phyloP scores from a whole-genome alignment of 2,113 vertebrate species.

The Delphinapterus leucas region DNA sequence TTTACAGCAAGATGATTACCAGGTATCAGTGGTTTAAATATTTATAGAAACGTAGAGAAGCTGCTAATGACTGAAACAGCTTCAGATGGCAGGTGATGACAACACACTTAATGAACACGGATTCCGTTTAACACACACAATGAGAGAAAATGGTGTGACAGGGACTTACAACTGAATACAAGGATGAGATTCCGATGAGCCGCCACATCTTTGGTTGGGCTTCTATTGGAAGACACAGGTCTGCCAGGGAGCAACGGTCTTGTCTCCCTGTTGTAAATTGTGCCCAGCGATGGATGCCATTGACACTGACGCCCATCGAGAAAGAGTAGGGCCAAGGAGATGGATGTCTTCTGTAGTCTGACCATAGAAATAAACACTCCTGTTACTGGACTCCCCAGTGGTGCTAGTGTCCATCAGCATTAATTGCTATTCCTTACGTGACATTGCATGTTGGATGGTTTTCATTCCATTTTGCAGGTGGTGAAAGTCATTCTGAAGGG shows the following conservation, averaged over 20 bases:
- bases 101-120: not conserved
- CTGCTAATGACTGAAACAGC: not conserved
- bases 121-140: not conserved
- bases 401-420: rapidly evolving
- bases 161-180: not conserved
- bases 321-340: not conserved
- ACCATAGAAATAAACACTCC: rapidly evolving
- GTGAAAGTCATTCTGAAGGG: not conserved
- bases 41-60: constrained; percentile 36
- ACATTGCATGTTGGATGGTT: rapidly evolving
- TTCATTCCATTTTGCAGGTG: not conserved
- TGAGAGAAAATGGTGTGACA: not conserved
- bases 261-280: rapidly evolving
- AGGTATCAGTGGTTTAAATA: constrained; percentile 57
- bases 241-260: rapidly evolving
- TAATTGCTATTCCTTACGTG: rapidly evolving
- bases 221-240: rapidly evolving
- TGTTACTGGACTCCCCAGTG: not conserved
- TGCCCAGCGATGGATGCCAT: rapidly evolving
- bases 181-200: rapidly evolving
- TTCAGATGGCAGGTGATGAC: not conserved
- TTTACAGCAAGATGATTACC: constrained; percentile 65
- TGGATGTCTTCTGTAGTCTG: not conserved
- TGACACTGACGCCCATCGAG: rapidly evolving
- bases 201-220: rapidly evolving